A percentile compares a stretch with the other conserved stretches of the same genome.
Conservation (phyloP, 2,797 vertebrate species). For the Lepus townsendii region DNA sequence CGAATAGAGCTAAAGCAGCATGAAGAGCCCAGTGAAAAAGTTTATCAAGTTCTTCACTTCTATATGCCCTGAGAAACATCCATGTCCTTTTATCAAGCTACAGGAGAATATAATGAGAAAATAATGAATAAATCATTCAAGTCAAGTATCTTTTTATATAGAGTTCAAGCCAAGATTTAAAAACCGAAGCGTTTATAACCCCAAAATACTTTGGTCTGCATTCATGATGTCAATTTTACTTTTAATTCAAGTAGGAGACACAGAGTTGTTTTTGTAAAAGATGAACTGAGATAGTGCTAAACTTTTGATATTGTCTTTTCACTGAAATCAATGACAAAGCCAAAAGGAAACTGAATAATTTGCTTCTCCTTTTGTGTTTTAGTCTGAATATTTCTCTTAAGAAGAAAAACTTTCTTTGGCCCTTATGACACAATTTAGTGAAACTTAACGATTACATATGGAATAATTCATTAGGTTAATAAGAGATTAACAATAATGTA, state of each 20-base stretch:
- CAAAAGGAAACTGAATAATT: constrained; percentile 64
- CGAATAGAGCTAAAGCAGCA: neutral
- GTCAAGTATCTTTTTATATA: constrained; percentile 2
- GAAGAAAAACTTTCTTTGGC: neutral
- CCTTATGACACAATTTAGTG: neutral
- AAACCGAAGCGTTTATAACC: constrained; percentile 7
- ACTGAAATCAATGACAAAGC: constrained; percentile 47
- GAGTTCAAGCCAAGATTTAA: constrained; percentile 14
- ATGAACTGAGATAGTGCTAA: constrained; percentile 5
- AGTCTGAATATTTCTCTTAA: constrained; percentile 13
- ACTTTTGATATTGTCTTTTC: constrained; percentile 32
- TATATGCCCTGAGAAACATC: neutral
- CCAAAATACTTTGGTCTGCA: neutral
- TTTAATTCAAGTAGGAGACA: constrained; percentile 52
- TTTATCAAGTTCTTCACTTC: neutral
- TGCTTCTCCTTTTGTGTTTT: constrained; percentile 52
- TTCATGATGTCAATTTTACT: constrained; percentile 30
- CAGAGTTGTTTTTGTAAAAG: neutral
- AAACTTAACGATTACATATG: constrained; percentile 51
- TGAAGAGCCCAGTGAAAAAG: neutral
- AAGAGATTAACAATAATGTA: constrained; percentile 49
- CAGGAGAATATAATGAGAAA: neutral
- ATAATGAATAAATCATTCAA: constrained; percentile 30
- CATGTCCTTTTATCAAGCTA: neutral
- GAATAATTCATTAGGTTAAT: constrained; percentile 67